Evolutionary conservation across 1,140 invertebrate genomes (phyloP).

Genomic region (Aleiodes sp.): DNA sequence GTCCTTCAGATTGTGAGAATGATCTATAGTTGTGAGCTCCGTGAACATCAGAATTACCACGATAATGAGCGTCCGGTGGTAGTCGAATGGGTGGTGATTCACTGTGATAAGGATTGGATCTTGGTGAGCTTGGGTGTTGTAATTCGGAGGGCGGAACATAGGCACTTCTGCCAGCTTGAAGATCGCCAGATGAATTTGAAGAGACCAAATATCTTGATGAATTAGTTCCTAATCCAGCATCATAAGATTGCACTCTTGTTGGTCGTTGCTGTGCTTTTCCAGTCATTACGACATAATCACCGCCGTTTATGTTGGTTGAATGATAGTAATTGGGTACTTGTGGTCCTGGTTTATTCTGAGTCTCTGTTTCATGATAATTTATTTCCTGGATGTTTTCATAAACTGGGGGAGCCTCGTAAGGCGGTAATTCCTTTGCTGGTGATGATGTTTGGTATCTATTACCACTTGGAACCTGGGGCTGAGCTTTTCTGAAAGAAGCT

Average conservation of each 20-base stretch:
- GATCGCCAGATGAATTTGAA: conserved; percentile 42
- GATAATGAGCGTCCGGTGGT: conserved; percentile 52
- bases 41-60: conserved; percentile 22
- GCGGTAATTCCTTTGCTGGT: conserved; percentile 64
- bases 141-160: conserved; percentile 64
- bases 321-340: conserved; percentile 64
- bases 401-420: conserved; percentile 71
- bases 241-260: conserved; percentile 39
- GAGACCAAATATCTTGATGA: conserved; percentile 51
- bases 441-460: conserved; percentile 65
- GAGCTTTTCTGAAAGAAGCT: conserved; percentile 70
- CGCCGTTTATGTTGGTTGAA: conserved; percentile 59
- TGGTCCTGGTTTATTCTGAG: conserved; percentile 63
- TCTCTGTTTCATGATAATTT: conserved; percentile 54
- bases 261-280: conserved; percentile 51
- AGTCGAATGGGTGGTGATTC: conserved; percentile 52
- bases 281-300: conserved; percentile 65
- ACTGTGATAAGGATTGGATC: conserved; percentile 48
- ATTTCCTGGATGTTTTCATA: conserved; percentile 79
- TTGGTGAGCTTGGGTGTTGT: conserved; percentile 46
- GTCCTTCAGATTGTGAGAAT: conserved; percentile 43
- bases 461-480: conserved; percentile 75
- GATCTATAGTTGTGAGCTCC: not conserved
- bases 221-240: conserved; percentile 24
- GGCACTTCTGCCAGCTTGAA: conserved; percentile 51